Percentiles rank a stretch among this genome's conserved stretches.
Evolutionary conservation across 2,113 vertebrate genomes (phyloP).

Genomic region (cat (Felis catus)): DNA sequence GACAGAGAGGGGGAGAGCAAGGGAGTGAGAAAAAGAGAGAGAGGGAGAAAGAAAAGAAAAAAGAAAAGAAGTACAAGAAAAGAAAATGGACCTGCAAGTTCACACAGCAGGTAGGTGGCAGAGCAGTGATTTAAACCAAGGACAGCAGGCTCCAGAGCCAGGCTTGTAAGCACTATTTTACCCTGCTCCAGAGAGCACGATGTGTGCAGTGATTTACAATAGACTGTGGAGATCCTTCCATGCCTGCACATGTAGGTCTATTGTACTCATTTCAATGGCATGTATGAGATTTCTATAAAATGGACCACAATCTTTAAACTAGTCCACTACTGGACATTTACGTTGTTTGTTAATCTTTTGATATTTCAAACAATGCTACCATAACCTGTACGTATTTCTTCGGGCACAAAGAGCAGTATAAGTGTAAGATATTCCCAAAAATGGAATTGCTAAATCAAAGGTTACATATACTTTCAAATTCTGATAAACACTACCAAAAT

Average conservation of each 20-base stretch:
- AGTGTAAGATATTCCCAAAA: slow-evolving; percentile 10
- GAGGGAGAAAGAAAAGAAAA: not conserved
- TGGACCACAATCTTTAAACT: not conserved
- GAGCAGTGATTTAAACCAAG: not conserved
- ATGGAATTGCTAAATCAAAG: slow-evolving; percentile 23
- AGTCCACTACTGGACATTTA: not conserved
- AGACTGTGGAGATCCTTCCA: not conserved
- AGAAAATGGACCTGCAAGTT: not conserved
- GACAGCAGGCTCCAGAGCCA: not conserved
- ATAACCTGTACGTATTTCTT: not conserved
- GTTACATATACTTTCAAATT: slow-evolving; percentile 4
- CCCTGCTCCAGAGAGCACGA: not conserved
- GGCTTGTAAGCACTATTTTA: not conserved
- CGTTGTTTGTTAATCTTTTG: not conserved
- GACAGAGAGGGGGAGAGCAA: not conserved
- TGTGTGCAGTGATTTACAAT: not conserved
- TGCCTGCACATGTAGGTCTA: not conserved
- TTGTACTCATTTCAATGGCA: not conserved
- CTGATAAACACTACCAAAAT: slow-evolving; percentile 7
- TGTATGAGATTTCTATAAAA: not conserved
- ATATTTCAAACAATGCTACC: slow-evolving; percentile 2
- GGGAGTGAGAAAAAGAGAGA: not conserved
- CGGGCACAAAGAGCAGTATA: not conserved
- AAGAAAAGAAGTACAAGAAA: too few species aligned
- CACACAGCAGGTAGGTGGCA: not conserved